These are phyloP conservation scores for Ophion slaviceki DNA, from an alignment of 2,888 invertebrate genomes.

Conservation along the genomic window DNA sequence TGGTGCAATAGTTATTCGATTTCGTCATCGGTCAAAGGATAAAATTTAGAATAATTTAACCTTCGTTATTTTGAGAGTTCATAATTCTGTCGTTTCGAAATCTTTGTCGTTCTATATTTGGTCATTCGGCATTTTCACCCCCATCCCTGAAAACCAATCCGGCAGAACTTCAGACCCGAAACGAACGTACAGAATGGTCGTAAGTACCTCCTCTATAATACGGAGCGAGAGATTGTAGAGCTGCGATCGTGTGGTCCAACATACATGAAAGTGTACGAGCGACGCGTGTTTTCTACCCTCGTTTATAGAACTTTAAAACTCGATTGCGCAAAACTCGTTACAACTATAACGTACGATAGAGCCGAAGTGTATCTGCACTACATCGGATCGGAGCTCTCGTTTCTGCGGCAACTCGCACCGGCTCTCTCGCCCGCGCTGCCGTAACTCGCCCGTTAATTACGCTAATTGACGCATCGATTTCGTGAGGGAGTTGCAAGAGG, in stretches of 20 bases:
- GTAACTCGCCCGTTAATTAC: conserved; percentile 73
- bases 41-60: too few species aligned
- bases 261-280: conserved; percentile 3
- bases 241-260: conserved; percentile 53
- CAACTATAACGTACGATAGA: conserved; percentile 29
- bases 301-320: conserved; percentile 53
- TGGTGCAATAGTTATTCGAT: too few species aligned
- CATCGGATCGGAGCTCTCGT: conserved; percentile 56
- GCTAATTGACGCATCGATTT: conserved; percentile 75
- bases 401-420: conserved; percentile 47
- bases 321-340: conserved; percentile 66
- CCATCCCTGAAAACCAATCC: background rate
- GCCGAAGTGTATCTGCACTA: conserved; percentile 45
- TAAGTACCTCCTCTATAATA: background rate
- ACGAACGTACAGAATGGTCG: background rate
- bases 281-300: conserved; percentile 67
- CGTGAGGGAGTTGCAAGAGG: conserved; percentile 44
- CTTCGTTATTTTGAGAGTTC: too few species aligned
- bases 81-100: too few species aligned
- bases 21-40: too few species aligned
- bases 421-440: conserved; percentile 61
- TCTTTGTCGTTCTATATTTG: too few species aligned
- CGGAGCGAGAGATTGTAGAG: conserved; percentile 29
- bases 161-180: background rate
- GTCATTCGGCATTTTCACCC: too few species aligned